Percentiles rank a stretch among this genome's conserved stretches.
phyloP scores from a whole-genome alignment of 2,888 invertebrate genomes.

The Drosophila recens region DNA sequence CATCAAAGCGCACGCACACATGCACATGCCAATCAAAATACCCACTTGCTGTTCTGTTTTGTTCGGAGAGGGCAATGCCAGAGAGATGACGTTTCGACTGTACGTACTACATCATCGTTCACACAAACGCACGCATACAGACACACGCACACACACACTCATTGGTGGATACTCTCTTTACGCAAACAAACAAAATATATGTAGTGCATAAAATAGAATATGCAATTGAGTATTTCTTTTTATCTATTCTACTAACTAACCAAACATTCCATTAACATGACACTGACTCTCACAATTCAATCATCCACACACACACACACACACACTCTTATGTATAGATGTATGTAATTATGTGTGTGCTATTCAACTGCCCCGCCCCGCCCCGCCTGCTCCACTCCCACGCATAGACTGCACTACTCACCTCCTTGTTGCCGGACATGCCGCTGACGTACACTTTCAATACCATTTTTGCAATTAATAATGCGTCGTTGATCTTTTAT shows the following conservation, averaged over 20 bases:
- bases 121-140: conserved; percentile 25
- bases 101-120: conserved; percentile 56
- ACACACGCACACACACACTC: conserved; percentile 3
- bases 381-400: conserved; percentile 45
- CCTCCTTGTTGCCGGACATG: conserved; percentile 97
- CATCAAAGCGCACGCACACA: conserved; percentile 60
- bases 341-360: conserved; percentile 13
- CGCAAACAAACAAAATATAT: conserved; percentile 38
- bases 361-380: conserved; percentile 49
- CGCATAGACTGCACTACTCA: conserved; percentile 85
- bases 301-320: conserved; percentile 18
- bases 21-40: conserved; percentile 62
- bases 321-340: neutral
- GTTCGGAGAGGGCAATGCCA: conserved; percentile 34
- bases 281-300: conserved; percentile 52
- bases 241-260: conserved; percentile 43
- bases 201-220: conserved; percentile 59
- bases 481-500: conserved; percentile 44
- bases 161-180: conserved; percentile 3
- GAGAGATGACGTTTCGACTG: conserved; percentile 64
- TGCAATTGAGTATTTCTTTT: conserved; percentile 52
- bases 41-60: conserved; percentile 71
- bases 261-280: conserved; percentile 74
- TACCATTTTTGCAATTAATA: conserved; percentile 88
- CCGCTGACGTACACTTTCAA: conserved; percentile 96